Evolutionary conservation across 2,113 vertebrate species (phyloP).

Genomic region (Eptesicus fuscus): DNA sequence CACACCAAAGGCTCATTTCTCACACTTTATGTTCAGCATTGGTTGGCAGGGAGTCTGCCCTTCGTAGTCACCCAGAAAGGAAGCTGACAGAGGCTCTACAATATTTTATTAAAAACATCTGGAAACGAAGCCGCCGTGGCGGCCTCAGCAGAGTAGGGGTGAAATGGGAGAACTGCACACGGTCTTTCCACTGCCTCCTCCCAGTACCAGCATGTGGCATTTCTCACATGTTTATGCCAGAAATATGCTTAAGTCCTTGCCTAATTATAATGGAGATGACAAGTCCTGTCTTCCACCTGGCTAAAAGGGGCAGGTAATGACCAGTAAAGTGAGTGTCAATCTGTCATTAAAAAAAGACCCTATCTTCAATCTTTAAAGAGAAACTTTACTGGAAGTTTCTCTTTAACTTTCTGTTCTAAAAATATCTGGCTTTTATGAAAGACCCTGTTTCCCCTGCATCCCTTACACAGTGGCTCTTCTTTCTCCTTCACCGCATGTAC

Average conservation of each 20-base stretch:
- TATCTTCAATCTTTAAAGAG: background rate
- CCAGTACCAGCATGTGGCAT: background rate
- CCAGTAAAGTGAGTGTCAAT: background rate
- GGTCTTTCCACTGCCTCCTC: background rate
- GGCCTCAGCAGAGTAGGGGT: background rate
- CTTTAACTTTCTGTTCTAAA: background rate
- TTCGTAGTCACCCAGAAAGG: background rate
- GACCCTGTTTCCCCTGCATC: background rate
- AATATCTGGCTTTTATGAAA: background rate
- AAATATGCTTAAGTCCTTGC: background rate
- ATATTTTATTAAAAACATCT: background rate
- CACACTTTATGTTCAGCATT: background rate
- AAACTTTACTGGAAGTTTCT: background rate
- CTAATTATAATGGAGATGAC: background rate
- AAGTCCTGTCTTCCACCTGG: background rate
- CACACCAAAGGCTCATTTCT: background rate
- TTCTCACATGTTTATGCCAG: background rate
- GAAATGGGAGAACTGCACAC: background rate
- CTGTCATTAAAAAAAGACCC: background rate
- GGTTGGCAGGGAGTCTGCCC: background rate
- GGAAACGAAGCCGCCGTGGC: background rate
- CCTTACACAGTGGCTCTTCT: background rate
- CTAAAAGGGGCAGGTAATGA: background rate
- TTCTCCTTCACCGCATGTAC: accelerated
- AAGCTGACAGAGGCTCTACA: background rate